Evolutionary conservation across 1,140 invertebrate genomes (phyloP), one percentile per base, ranked within the genome.

Genomic region (Drosophila triauraria): DNA sequence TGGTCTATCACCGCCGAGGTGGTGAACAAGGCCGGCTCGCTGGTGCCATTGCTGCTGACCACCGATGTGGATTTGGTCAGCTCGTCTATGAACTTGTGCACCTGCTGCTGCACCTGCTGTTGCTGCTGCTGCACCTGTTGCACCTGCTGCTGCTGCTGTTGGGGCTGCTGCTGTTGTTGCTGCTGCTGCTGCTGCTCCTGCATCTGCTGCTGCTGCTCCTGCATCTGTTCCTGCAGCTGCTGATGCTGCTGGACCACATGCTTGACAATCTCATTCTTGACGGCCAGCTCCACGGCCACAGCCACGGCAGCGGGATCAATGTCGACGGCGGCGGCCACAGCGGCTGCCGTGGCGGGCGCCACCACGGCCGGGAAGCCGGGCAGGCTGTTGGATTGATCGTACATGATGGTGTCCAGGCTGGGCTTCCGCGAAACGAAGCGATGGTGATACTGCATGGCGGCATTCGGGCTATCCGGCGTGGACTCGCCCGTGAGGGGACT

Each of bases 261-360:
- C 65, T 87, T 82, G 2, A 93, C 91, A 68, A 93, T 91, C 75
- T 94, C 93, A 2, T 94, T 93, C 84, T 95, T 95, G 38, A 95
- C 94, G 23, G 94, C 92, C 64, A 95, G 78, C 78, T 94, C 94
- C 38, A 95, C 94, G 23, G 88, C 91, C 1, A 91, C 91, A 0
- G 91, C 88, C 3, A 88, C 88, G 0, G 84, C 80, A 1, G 82
- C 59, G 2, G 76, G 76, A 60, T 91, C 81, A 7, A 82, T 64
- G 9, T 87, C 82, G 0, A 83, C 86, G n/a, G 71, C 71, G 1
- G 77, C 75, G 4, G 75, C 61, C 8, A 69, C 76, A 1, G 78
- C 69, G 91, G 93, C 78, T 75, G 82, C 54, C 8, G 65, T 64
- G 6, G 80, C 64, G 0, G 68, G 74, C 1, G 75, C 74, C 15